phyloP scores from a whole-genome alignment of 53 echinoderm and acorn worm species.

The Holothuria leucospilota region DNA sequence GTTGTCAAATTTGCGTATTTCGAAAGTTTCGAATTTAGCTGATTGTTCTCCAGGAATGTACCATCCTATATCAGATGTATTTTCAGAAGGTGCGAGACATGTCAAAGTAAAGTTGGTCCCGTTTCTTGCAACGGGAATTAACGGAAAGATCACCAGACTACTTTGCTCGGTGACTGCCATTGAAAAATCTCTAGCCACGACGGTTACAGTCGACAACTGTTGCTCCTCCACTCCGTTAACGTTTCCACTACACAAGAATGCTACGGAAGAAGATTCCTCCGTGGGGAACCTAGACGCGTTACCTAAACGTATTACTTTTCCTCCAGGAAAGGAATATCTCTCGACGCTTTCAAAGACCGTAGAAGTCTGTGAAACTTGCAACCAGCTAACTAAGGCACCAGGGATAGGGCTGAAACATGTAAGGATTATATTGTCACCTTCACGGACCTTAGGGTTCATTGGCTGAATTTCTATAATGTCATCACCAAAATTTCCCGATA shows the following conservation, averaged over 20 bases:
- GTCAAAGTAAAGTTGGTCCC: conserved; percentile 24
- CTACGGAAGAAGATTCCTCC: not conserved
- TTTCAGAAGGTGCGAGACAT: conserved; percentile 5
- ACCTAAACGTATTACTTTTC: not conserved
- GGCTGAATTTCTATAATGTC: conserved; percentile 5
- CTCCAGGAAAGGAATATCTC: not conserved
- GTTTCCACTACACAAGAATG: not conserved
- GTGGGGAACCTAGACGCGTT: not conserved
- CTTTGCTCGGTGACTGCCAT: not conserved
- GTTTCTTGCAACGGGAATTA: conserved; percentile 33
- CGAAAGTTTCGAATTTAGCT: not conserved
- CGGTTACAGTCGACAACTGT: conserved; percentile 2
- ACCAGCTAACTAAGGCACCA: not conserved
- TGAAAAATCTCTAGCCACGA: not conserved
- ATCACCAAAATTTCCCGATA: too few relatives aligned
- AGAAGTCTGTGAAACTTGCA: not conserved
- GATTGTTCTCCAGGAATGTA: not conserved
- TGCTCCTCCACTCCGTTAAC: not conserved
- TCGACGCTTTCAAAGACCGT: not conserved
- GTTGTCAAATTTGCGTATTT: conserved; percentile 3
- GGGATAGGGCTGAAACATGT: conserved; percentile 7
- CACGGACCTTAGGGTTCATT: conserved; percentile 11
- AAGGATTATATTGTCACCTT: conserved; percentile 1
- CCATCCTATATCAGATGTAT: conserved; percentile 22
- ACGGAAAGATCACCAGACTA: not conserved